These are phyloP conservation scores for Trichechus manatus DNA, from an alignment of 2,113 vertebrate genomes.

Conservation along the genomic window DNA sequence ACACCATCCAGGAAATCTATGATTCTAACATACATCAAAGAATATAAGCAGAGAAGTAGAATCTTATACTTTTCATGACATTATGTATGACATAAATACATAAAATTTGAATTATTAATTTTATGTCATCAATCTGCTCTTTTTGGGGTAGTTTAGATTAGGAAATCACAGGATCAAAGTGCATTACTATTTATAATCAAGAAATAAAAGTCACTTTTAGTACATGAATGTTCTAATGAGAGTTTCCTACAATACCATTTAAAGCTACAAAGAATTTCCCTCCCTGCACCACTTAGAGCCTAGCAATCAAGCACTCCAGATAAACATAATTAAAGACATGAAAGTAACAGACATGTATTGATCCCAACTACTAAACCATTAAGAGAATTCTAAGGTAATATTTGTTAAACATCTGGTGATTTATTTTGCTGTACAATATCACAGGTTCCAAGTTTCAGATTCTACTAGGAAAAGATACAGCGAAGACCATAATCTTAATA, in stretches of 20 bases:
- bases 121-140: background rate
- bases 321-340: slow-evolving; percentile 85
- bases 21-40: background rate
- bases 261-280: slow-evolving; percentile 74
- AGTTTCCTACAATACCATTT: slow-evolving; percentile 69
- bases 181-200: slow-evolving; percentile 3
- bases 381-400: slow-evolving; percentile 85
- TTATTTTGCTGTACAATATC: slow-evolving; percentile 77
- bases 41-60: background rate
- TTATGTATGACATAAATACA: background rate
- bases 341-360: slow-evolving; percentile 83
- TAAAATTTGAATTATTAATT: background rate
- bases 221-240: slow-evolving; percentile 32
- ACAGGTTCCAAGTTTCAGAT: slow-evolving; percentile 61
- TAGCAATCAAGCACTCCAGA: slow-evolving; percentile 74
- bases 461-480: slow-evolving; percentile 72
- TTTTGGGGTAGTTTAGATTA: slow-evolving; percentile 52
- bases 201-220: slow-evolving; percentile 49
- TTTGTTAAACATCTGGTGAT: slow-evolving; percentile 83
- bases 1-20: background rate
- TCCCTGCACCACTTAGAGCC: slow-evolving; percentile 7
- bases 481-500: slow-evolving; percentile 47
- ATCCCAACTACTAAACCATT: slow-evolving; percentile 83
- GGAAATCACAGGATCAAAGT: background rate
- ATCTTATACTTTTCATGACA: background rate